Evolutionary conservation across 2,888 invertebrate genomes (phyloP).

Genomic region (Dasypogon diadema): DNA sequence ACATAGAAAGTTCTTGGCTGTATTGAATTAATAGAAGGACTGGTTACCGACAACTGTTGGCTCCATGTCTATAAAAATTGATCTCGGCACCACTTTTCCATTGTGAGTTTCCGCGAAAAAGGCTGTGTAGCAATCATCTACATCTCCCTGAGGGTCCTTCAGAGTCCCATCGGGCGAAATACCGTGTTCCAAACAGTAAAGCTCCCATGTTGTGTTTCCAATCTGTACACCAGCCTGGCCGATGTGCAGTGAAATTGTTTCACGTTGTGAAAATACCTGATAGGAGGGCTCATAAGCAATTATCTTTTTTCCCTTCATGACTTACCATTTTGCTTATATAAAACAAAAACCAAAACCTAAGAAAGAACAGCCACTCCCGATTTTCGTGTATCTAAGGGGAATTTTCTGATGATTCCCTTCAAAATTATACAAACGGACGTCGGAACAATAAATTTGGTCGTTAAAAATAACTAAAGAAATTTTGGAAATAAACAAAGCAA

Average conservation of each 20-base stretch:
- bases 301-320: neutral
- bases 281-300: neutral
- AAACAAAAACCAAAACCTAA: neutral
- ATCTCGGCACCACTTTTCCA: conserved; percentile 88
- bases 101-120: conserved; percentile 83
- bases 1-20: too few species aligned
- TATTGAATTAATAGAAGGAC: too few species aligned
- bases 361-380: neutral
- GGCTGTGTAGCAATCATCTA: conserved; percentile 74
- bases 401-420: neutral
- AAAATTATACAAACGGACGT: neutral
- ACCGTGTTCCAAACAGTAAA: conserved; percentile 83
- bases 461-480: conserved; percentile 13
- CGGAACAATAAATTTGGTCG: conserved; percentile 1
- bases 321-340: conserved; percentile 16
- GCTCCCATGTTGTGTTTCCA: conserved; percentile 84
- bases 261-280: conserved; percentile 70
- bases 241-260: conserved; percentile 85
- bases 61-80: conserved; percentile 89
- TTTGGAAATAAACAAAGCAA: neutral
- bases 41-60: conserved; percentile 90
- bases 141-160: conserved; percentile 67
- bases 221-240: conserved; percentile 87
- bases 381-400: neutral
- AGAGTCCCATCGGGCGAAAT: conserved; percentile 77